Evolutionary conservation across 2,888 invertebrate species (phyloP).

Genomic region (Rhagonycha fulva): DNA sequence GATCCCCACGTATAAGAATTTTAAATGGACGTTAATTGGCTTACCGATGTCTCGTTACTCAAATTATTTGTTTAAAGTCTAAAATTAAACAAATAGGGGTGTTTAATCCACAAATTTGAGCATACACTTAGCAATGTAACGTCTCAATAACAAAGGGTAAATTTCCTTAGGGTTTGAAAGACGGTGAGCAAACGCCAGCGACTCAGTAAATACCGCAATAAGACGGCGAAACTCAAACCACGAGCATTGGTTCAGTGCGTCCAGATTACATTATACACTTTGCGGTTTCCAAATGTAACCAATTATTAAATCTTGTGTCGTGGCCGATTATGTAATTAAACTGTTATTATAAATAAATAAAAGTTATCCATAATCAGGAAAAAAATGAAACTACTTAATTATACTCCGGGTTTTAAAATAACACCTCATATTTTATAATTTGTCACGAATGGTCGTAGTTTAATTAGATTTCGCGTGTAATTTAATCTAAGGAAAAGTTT

Average conservation of each 20-base stretch:
- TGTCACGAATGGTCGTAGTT: constrained; percentile 31
- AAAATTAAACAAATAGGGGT: constrained; percentile 38
- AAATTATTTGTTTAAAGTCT: constrained; percentile 25
- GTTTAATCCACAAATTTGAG: constrained; percentile 36
- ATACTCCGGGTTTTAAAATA: constrained; percentile 5
- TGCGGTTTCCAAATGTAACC: constrained; percentile 26
- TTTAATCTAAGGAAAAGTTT: constrained; percentile 49
- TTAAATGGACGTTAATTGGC: not conserved
- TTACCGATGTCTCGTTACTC: not conserved
- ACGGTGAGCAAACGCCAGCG: constrained; percentile 26
- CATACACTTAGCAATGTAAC: constrained; percentile 31
- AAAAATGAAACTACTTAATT: not conserved
- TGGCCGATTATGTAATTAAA: constrained; percentile 5
- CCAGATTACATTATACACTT: constrained; percentile 24
- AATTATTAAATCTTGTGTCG: constrained; percentile 18
- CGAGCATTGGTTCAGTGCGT: constrained; percentile 22
- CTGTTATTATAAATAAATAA: not conserved
- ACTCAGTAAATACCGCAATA: constrained; percentile 28
- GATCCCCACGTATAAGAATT: not conserved
- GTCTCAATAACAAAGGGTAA: constrained; percentile 15
- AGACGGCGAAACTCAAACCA: constrained; percentile 22
- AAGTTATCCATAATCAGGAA: not conserved
- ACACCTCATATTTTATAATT: constrained; percentile 9
- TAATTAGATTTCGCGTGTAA: constrained; percentile 49
- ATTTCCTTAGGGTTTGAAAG: constrained; percentile 18